Evolutionary conservation across 2,113 vertebrate genomes (phyloP), one percentile per base, ranked within the genome.

Genomic region (Lasiurus borealis): DNA sequence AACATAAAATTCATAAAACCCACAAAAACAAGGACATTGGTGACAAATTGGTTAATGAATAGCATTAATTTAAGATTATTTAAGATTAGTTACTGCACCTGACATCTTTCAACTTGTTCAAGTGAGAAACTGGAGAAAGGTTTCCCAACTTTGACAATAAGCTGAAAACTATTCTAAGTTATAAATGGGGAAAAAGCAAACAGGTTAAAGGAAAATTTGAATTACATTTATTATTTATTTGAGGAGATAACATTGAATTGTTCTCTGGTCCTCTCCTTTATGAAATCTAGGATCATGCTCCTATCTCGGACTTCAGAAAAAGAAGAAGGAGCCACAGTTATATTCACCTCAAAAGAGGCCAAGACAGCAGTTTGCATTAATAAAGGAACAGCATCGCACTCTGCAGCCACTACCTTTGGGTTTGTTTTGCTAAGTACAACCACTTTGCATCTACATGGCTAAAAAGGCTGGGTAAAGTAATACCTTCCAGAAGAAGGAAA

Each of bases 161-260:
- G 85, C 68, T 71, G 34, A 85, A 90, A 89, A 68, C 40, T 88
- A 54, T 64, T 72, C 31, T 66, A 48, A 82, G 50, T 59, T 72
- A 44, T 25, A 25, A 36, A 12, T 46, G 13, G 62, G 69, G 57
- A 18, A 71, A 80, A 82, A 88, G 44, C 13, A n/a, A 85, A 11
- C 25, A 64, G 8, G 13, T 50, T 34, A 81, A 54, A 80, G 3
- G 19, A 71, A 80, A 77, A 54, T 40, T 29, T 6, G 12, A 46
- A n/a, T 85, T 69, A n/a, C 48, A 7, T 40, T 36, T 82, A n/a
- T 52, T 83, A n/a, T 62, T 52, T 76, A 77, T 66, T 86, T 62
- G 52, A 82, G 76, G 64, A 89, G 72, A 75, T 21, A 40, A 92
- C 9, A 66, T 76, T 36, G 62, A 78, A 29, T 46, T 92, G 4